Conservation (phyloP, 2,113 vertebrate species). For the Serinus canaria region DNA sequence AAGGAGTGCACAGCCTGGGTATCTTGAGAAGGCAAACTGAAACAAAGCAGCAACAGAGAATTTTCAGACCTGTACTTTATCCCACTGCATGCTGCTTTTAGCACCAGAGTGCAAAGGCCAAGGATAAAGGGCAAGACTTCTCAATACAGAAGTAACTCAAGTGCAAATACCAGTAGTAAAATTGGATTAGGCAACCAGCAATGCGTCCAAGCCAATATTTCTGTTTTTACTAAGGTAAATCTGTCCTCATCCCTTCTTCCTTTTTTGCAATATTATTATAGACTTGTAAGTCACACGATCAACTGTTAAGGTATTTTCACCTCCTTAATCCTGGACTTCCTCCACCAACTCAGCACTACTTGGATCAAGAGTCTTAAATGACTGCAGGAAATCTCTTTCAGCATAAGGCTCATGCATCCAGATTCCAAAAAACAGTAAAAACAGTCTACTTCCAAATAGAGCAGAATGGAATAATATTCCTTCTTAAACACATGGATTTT, state of each 20-base stretch:
- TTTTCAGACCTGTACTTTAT: background rate
- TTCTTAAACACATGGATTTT: background rate
- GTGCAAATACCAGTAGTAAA: background rate
- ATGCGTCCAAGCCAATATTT: background rate
- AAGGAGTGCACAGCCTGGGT: background rate
- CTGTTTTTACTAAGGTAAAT: background rate
- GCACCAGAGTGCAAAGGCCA: background rate
- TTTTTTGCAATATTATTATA: background rate
- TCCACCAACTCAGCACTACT: background rate
- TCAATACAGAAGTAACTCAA: background rate
- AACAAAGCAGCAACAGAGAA: background rate
- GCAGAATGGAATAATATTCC: background rate
- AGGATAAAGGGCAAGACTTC: background rate
- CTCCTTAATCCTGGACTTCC: background rate
- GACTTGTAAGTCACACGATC: background rate
- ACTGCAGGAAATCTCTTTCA: background rate
- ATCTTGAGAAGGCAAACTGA: background rate
- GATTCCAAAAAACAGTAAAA: background rate
- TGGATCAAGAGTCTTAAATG: background rate
- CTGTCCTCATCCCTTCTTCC: background rate
- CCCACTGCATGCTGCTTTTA: background rate
- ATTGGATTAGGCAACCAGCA: background rate
- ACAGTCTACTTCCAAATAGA: background rate
- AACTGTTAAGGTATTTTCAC: background rate
- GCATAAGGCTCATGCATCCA: background rate